Base-by-base conservation (phyloP, 2,113 vertebrate genomes). In the Garra rufa region DNA sequence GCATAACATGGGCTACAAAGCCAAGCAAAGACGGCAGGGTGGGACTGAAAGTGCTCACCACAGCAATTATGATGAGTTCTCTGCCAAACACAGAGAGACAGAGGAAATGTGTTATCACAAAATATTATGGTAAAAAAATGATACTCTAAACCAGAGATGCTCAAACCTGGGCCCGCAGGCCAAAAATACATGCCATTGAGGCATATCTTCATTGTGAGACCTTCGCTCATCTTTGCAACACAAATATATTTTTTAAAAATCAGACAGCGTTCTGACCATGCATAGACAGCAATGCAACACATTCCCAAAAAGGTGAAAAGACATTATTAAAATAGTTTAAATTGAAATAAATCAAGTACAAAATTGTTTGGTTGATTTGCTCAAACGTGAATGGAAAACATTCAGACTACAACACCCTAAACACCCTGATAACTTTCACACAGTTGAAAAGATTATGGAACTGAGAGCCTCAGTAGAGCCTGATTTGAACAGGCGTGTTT, bases 1-100 rank as follows among this genome's bases (percentile, higher is more conserved):
- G 87, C 89, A 86, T 86, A 92, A 88, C 91, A 91, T 87, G 85
- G 78, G 59, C 83, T 73, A 70, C 59, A 59, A 55, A 63, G 90
- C 88, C 88, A 90, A 46, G 24, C 80, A 92, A 90, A 92, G 87
- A 84, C 91, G 81, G 26, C 69, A 38, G 69, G 63, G 48, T 9
- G 61, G 81, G 82, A 24, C 28, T 76, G 21, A 76, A 71, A 81
- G 67, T 59, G 80, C 74, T 85, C 34, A 59, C 80, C 86, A 79
- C 76, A 82, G 59, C 48, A 74, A 81, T 81, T 73, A 63, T 15
- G 14, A 34, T 48, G 88, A 87, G 90, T 89, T 88, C 75, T 82
- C 57, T 61, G 83, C 34, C 83, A 90, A 91, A 91, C 84, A 88
- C 41, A 67, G 44, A 74, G 69, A 65, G 61, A 69, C 17, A 38